Percentiles rank a stretch among this genome's conserved stretches.
Evolutionary conservation across 2,113 vertebrate species (phyloP).

Genomic region (Platanista minor): DNA sequence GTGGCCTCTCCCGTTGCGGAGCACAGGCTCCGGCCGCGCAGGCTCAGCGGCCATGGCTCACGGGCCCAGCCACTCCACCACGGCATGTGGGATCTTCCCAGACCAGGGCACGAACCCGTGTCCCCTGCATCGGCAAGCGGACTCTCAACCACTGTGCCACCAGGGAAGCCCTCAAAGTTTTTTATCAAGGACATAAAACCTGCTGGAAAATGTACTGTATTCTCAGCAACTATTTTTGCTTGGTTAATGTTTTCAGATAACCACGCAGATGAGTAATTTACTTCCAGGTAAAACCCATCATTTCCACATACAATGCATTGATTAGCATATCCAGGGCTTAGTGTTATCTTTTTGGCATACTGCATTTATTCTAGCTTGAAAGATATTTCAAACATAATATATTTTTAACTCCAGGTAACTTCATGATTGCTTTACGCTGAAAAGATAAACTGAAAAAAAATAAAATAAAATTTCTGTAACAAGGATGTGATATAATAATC

Average conservation of each 20-base stretch:
- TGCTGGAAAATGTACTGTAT: not conserved
- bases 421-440: not conserved
- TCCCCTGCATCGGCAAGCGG: no score
- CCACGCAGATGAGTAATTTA: constrained; percentile 4
- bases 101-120: no score
- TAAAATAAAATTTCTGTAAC: not conserved
- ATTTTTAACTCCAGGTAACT: not conserved
- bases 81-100: no score
- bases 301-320: constrained; percentile 19
- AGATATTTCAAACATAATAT: not conserved
- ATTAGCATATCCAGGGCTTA: not conserved
- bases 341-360: not conserved
- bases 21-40: no score
- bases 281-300: constrained; percentile 45
- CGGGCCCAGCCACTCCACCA: no score
- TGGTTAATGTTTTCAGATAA: constrained; percentile 44
- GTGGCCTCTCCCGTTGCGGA: no score
- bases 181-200: not conserved
- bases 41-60: no score
- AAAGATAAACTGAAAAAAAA: not conserved
- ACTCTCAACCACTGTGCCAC: no score
- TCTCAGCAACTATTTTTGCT: constrained; percentile 53
- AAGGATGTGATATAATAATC: not conserved
- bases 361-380: constrained; percentile 9
- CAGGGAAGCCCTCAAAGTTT: constrained; percentile 8